These are phyloP conservation scores for Mugil cephalus DNA, from an alignment of 2,113 vertebrate genomes.

Conservation along the genomic window DNA sequence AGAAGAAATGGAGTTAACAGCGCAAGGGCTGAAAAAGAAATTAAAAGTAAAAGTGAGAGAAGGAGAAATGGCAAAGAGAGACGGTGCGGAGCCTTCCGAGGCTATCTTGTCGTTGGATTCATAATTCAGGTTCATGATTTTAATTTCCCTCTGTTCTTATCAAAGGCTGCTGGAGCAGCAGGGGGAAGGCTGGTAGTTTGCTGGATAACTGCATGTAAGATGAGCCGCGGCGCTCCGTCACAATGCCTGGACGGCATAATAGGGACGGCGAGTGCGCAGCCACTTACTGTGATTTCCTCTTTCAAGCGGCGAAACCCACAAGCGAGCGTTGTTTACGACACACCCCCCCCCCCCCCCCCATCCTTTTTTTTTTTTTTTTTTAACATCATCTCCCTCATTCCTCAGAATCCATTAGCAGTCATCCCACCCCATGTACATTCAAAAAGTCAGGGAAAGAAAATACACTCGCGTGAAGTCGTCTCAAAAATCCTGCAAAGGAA, in stretches of 20 bases:
- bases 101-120: constrained; percentile 85
- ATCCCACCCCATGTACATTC: constrained; percentile 32
- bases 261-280: constrained; percentile 73
- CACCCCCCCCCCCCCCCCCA: too few relatives aligned
- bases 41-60: constrained; percentile 61
- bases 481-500: constrained; percentile 52
- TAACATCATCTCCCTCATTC: constrained; percentile 43
- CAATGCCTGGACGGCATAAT: constrained; percentile 78
- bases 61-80: constrained; percentile 51
- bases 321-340: constrained; percentile 74
- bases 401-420: constrained; percentile 51
- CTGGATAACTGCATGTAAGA: constrained; percentile 83
- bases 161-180: constrained; percentile 79
- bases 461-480: constrained; percentile 28
- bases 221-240: constrained; percentile 77
- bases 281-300: constrained; percentile 59
- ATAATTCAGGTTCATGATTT: constrained; percentile 89
- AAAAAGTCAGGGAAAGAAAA: constrained; percentile 30
- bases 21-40: constrained; percentile 57
- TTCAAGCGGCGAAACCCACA: constrained; percentile 59
- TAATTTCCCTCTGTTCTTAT: constrained; percentile 90
- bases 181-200: constrained; percentile 83
- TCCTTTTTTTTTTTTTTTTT: too few relatives aligned
- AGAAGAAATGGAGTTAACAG: constrained; percentile 54
- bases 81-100: constrained; percentile 69